Percentiles rank a stretch among this genome's conserved stretches.
Conservation (phyloP, 2,113 vertebrate species). For the Cyphomyrus discorhynchus region DNA sequence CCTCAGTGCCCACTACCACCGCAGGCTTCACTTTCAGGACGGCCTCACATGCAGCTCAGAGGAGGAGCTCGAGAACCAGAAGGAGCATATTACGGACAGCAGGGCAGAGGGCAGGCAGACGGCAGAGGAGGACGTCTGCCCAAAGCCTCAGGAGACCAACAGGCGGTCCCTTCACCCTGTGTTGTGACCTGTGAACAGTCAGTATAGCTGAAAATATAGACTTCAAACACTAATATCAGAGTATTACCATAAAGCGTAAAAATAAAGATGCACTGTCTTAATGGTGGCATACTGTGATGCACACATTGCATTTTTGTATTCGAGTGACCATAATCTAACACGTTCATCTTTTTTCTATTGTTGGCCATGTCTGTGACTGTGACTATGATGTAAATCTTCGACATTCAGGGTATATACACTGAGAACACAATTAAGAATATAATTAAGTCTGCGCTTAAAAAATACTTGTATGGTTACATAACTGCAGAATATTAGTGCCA, state of each 20-base stretch:
- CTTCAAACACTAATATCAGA: background rate
- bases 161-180: slow-evolving; percentile 3
- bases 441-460: background rate
- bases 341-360: background rate
- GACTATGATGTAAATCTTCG: background rate
- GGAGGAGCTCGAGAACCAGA: slow-evolving; percentile 43
- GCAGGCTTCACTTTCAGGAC: slow-evolving; percentile 39
- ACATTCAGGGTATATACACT: background rate
- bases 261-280: background rate
- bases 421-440: background rate
- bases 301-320: background rate
- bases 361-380: background rate
- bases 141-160: slow-evolving; percentile 21
- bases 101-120: background rate
- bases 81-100: background rate
- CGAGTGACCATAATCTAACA: background rate
- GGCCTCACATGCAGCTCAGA: slow-evolving; percentile 48
- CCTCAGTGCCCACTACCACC: slow-evolving; percentile 46
- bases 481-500: background rate
- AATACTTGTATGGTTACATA: background rate
- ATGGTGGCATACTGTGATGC: background rate
- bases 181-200: background rate
- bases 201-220: background rate
- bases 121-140: slow-evolving; percentile 27
- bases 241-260: background rate